Evolutionary conservation across 2,797 vertebrate genomes (phyloP), one percentile per base, ranked within the genome.

Genomic region (Anableps anableps): DNA sequence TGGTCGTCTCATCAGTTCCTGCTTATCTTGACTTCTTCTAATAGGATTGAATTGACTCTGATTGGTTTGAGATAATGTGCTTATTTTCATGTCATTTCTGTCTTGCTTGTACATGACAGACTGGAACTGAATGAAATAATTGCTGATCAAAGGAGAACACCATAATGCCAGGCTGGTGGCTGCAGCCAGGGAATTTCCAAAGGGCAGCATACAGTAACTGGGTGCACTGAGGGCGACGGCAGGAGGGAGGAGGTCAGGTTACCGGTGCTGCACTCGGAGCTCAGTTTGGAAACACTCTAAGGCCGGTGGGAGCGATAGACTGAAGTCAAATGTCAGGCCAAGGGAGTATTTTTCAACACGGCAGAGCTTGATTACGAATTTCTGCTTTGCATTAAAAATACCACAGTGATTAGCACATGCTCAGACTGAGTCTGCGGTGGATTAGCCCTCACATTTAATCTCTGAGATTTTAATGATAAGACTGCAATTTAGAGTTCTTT

Each of bases 161-260:
- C 16, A 76, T n/a, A 26, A 8, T 38, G 13, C 14, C 34, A 55
- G 53, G 53, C 26, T 73, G 83, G 81, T 79, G 80, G 81, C 80
- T 74, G 80, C 76, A 48, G 85, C 66, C 26, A 14, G 86, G 91
- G 92, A 87, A 91, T 91, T 93, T 94, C 89, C 91, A 92, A 89
- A 60, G 92, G 88, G 90, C 75, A 34, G 82, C 79, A 85, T 83
- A 83, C 83, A 70, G 84, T 79, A 85, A 82, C 50, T 70, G 17
- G 72, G 81, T 48, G 81, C 79, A 78, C 43, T 41, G 79, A 50
- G 80, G 88, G 16, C 1, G 75, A 36, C 74, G 41, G 64, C 14
- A 58, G 74, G 47, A 2, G 34, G 74, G 47, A 2, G 34, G 45
- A 43, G 83, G 72, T 93, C 88, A 31, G 7, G 88, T 94, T 95